Evolutionary conservation across 2,113 vertebrate species (phyloP).

Genomic region (Myiagra hebetior): DNA sequence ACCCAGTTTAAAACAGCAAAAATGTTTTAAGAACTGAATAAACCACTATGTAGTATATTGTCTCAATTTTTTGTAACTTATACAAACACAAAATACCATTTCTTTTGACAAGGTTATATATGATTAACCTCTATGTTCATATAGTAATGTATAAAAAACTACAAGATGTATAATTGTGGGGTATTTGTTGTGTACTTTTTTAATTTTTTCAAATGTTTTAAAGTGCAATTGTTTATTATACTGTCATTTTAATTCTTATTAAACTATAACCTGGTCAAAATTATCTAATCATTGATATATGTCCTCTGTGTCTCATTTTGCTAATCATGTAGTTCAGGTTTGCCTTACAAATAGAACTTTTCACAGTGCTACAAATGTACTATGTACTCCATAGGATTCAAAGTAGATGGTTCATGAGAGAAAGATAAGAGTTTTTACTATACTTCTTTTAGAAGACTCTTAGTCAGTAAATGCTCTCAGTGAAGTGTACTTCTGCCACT

Average conservation of each 20-base stretch:
- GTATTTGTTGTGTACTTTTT: constrained; percentile 80
- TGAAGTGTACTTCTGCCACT: not conserved
- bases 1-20: constrained; percentile 28
- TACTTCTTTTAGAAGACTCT: constrained; percentile 29
- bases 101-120: constrained; percentile 67
- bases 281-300: constrained; percentile 20
- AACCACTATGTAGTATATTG: constrained; percentile 64
- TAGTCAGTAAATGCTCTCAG: not conserved
- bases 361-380: constrained; percentile 16
- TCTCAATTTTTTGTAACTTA: constrained; percentile 59
- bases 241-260: constrained; percentile 75
- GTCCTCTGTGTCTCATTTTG: constrained; percentile 49
- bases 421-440: constrained; percentile 38
- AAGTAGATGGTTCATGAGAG: constrained; percentile 45
- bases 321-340: constrained; percentile 2
- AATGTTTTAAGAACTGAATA: constrained; percentile 41
- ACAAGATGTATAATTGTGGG: constrained; percentile 69
- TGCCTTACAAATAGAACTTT: constrained; percentile 48
- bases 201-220: constrained; percentile 79
- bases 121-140: constrained; percentile 71
- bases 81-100: constrained; percentile 41
- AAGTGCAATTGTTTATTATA: constrained; percentile 86
- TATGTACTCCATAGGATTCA: not conserved
- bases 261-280: constrained; percentile 73
- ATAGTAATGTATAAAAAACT: constrained; percentile 72